phyloP scores from a whole-genome alignment of 2,888 invertebrate species.

The Xestia ashworthii region DNA sequence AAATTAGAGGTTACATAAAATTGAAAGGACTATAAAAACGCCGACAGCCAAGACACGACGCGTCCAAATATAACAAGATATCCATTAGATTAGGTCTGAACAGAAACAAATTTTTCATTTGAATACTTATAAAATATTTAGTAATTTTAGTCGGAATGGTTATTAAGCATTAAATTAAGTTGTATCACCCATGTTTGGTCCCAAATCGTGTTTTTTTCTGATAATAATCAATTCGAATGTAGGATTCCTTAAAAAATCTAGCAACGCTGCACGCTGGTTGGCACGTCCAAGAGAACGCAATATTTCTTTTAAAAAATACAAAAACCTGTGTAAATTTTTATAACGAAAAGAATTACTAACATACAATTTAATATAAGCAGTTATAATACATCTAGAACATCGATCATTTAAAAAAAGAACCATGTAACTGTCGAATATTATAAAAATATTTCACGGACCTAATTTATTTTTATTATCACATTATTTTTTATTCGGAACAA shows the following conservation, averaged over 20 bases:
- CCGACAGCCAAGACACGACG: background rate
- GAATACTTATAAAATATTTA: background rate
- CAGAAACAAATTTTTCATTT: background rate
- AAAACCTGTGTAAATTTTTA: slow-evolving; percentile 3
- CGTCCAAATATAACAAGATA: background rate
- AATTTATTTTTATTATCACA: slow-evolving; percentile 70
- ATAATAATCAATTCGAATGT: slow-evolving; percentile 21
- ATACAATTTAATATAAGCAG: slow-evolving; percentile 58
- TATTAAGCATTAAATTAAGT: slow-evolving; percentile 39
- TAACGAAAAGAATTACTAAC: slow-evolving; percentile 48
- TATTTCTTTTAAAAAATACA: slow-evolving; percentile 1
- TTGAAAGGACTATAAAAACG: background rate
- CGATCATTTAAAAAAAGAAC: slow-evolving; percentile 49
- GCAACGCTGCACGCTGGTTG: slow-evolving; percentile 22
- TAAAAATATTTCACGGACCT: slow-evolving; percentile 53
- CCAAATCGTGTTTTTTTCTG: slow-evolving; percentile 10
- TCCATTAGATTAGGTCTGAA: background rate
- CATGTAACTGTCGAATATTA: slow-evolving; percentile 55
- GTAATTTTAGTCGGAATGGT: background rate
- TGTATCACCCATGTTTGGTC: slow-evolving; percentile 20
- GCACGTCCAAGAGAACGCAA: background rate
- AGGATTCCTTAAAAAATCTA: slow-evolving; percentile 4
- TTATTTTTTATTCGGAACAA: slow-evolving; percentile 69
- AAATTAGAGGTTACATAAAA: background rate
- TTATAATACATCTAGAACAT: slow-evolving; percentile 47